These are phyloP conservation scores for Theocolax elegans DNA, from an alignment of 1,140 invertebrate species.

Conservation along the genomic window DNA sequence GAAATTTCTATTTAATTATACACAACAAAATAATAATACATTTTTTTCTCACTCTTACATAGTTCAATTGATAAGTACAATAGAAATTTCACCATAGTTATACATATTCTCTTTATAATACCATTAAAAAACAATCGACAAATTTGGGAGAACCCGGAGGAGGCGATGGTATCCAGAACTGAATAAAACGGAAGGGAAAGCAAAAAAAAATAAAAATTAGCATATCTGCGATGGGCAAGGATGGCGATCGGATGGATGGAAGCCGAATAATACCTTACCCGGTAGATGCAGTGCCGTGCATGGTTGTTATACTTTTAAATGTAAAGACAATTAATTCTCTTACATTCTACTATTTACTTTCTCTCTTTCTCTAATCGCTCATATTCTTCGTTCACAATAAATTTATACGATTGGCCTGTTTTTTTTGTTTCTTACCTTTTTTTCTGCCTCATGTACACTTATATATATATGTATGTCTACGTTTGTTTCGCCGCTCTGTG, in stretches of 20 bases:
- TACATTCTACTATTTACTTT: no score
- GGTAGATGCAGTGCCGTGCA: not conserved
- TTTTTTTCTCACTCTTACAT: no score
- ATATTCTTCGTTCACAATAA: slow-evolving; percentile 13
- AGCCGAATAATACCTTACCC: slow-evolving; percentile 9
- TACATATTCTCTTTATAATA: not conserved
- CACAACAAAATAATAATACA: not conserved
- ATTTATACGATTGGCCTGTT: not conserved
- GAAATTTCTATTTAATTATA: not conserved
- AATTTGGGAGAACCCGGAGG: not conserved
- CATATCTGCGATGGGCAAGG: not conserved
- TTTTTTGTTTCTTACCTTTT: not conserved
- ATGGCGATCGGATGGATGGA: slow-evolving; percentile 14
- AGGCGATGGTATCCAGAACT: not conserved
- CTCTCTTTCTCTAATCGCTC: slow-evolving; percentile 21
- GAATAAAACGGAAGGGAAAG: not conserved
- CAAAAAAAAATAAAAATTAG: not conserved
- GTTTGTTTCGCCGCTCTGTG: not conserved
- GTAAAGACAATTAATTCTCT: slow-evolving; percentile 30
- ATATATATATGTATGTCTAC: no score
- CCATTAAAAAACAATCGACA: not conserved
- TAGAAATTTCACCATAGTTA: not conserved
- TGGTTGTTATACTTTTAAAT: slow-evolving; percentile 26
- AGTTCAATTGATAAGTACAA: no score
- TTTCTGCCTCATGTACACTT: slow-evolving; percentile 7